Evolutionary conservation across 1,140 invertebrate genomes (phyloP).

Genomic region (Micrasema minimum): DNA sequence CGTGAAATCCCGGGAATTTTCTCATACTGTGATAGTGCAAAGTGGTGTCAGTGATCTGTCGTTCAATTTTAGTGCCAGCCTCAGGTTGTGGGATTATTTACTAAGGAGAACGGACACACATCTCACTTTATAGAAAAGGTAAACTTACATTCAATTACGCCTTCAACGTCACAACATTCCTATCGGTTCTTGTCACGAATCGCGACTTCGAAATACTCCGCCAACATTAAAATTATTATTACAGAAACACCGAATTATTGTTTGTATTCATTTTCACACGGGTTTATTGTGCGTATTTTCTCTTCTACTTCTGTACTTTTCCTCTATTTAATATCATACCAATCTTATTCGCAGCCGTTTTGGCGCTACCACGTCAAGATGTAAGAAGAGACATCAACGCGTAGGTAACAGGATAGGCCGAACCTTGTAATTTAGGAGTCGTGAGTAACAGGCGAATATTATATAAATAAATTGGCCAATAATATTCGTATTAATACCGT

Average conservation of each 20-base stretch:
- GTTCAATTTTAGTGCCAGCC: constrained; percentile 11
- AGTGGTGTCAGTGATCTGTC: constrained; percentile 27
- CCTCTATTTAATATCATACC: no score
- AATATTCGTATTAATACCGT: no score
- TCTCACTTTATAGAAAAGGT: constrained; percentile 13
- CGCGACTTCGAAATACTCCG: not conserved
- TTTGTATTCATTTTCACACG: not conserved
- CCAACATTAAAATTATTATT: not conserved
- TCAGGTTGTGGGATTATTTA: constrained; percentile 22
- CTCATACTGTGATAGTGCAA: constrained; percentile 19
- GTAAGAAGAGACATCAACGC: not conserved
- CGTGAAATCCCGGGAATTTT: constrained; percentile 1
- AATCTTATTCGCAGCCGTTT: not conserved
- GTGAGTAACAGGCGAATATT: no score
- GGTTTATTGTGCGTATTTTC: not conserved
- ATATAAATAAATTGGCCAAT: no score
- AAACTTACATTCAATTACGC: constrained; percentile 6
- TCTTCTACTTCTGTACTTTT: no score
- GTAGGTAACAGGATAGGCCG: no score
- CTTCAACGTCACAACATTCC: constrained; percentile 1
- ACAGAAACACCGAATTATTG: not conserved
- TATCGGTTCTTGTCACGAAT: not conserved
- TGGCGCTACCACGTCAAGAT: constrained; percentile 1
- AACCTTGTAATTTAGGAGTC: no score
- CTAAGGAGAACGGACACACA: constrained; percentile 8